Percentiles rank a stretch among this genome's conserved stretches.
phyloP scores from a whole-genome alignment of 2,113 vertebrate genomes.

The Zosterops borbonicus region DNA sequence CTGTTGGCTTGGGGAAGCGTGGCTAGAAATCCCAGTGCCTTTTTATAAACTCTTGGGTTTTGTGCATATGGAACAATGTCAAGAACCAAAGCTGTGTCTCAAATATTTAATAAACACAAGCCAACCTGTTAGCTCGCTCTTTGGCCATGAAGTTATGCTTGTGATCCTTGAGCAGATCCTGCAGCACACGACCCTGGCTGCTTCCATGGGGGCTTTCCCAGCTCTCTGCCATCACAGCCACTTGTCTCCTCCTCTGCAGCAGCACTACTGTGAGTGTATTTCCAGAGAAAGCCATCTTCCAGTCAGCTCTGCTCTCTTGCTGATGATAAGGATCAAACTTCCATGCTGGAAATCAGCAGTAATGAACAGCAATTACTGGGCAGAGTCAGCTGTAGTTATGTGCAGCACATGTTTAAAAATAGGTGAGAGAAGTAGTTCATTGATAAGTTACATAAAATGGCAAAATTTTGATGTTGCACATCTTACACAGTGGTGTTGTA shows the following conservation, averaged over 20 bases:
- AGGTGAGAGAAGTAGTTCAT: neutral
- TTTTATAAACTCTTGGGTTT: neutral
- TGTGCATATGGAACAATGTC: neutral
- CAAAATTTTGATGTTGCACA: neutral
- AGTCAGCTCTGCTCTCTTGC: neutral
- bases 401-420: neutral
- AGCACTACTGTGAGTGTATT: neutral
- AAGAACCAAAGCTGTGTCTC: neutral
- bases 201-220: neutral
- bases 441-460: rapidly evolving
- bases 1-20: neutral
- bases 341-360: neutral
- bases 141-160: neutral
- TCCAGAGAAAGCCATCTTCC: neutral
- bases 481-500: rapidly evolving
- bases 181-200: neutral
- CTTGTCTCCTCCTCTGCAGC: neutral
- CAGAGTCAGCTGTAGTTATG: neutral
- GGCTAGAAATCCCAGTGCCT: neutral
- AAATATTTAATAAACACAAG: neutral
- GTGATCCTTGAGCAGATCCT: neutral
- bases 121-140: neutral
- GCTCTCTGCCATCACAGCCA: neutral
- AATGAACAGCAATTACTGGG: neutral
- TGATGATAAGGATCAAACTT: neutral